Evolutionary conservation across 1,140 invertebrate genomes (phyloP), one percentile per base, ranked within the genome.

Genomic region (Hypothenemus hampei): DNA sequence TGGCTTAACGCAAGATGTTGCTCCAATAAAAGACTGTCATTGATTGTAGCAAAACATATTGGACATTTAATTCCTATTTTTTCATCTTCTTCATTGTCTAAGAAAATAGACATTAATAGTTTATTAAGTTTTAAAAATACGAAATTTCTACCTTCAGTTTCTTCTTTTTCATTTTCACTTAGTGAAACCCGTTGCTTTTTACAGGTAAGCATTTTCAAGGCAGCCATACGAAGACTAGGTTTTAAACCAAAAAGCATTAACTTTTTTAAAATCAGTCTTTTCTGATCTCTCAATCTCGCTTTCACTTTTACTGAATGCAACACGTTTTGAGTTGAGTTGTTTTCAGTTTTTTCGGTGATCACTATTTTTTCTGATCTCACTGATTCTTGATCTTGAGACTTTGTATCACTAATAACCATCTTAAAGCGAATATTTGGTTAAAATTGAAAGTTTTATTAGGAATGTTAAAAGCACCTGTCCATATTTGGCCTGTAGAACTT

Each of bases 1-100:
- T 83, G 79, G 39, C 73, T 73, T 37, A 69, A 57, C 26, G 77
- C 69, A 11, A 77, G 69, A 60, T 82, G 78, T 59, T 74, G 71
- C 55, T 80, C 76, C 29, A 81, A 61, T 29, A 73, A 58, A 31
- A 71, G 66, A 51, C 69, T 65, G 57, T 73, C 72, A 61, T 74
- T 73, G 19, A 77, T 74, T 39, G 72, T 68, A 55, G 73, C 78
- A 24, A 66, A 65, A 64, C 78, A 81, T 23, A 79, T 70, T 15
- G 77, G 76, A 62, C 79, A 81, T 51, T 72, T 72, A 4, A 75
- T 63, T 16, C 65, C 65, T 35, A 66, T 59, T 54, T 69, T 64
- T 59, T 72, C 56, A 62, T 70, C 60, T 35, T 65, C 65, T 39
- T 59, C 55, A 57, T 31, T 43, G 21, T 55, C 60, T 58, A n/a